Base-by-base conservation (phyloP, 2,113 vertebrate species). In the Oxyura jamaicensis region DNA sequence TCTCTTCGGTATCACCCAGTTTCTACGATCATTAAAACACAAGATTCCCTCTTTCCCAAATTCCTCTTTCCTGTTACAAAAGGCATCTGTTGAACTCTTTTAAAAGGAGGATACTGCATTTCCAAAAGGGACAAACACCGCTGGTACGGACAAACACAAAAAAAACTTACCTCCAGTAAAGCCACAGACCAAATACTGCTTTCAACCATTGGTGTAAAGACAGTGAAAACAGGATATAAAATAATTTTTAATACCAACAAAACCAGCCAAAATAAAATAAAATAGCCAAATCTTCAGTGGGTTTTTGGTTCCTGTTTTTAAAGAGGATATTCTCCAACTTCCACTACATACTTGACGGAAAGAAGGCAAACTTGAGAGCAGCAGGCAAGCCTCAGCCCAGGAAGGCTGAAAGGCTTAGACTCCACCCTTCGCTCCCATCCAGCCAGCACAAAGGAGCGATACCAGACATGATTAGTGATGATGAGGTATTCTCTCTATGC, bases 151-250 rank as follows among this genome's bases (percentile, higher is more conserved):
- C 83, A 98, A 35, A 97, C 85, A 97, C 16, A 97, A 94, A 98
- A 98, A 95, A 36, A 97, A 98, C 98, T 98, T 98, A 98, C 98
- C 98, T 98, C 98, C 95, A 97, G 94, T 66, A 97, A 97, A 96
- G 97, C 96, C 98, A 98, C 78, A 98, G 96, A 97, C 95, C 96
- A 97, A 98, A 96, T 94, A 98, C 96, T 86, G 97, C 95, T 98
- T 97, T 98, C 98, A 98, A 98, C 82, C 98, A 98, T 98, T 97
- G 97, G 91, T 97, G 97, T 95, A 97, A 98, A 96, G 94, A 98
- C 95, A 98, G 97, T 97, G 94, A 96, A 96, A 97, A 96, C 94
- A 94, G 86, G 96, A 96, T 95, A 97, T 95, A 95, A 97, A 98
- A 53, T 96, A 96, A 95, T 80, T 97, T 94, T 79, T 92, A 96